Conservation (phyloP, 30 jellyfish, hydroid and myxozoan species). For the Aurelia coerulea region DNA sequence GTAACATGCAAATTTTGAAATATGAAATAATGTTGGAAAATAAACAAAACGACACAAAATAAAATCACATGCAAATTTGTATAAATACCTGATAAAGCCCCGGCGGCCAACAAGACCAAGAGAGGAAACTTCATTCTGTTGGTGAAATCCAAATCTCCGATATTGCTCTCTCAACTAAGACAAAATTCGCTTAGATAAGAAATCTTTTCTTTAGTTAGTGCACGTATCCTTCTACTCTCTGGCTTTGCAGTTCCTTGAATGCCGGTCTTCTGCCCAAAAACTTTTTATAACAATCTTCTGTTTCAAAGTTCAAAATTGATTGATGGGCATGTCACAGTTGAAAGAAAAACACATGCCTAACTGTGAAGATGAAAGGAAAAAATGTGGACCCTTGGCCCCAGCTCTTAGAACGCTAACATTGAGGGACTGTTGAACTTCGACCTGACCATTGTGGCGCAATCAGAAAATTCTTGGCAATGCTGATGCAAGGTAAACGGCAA, state of each 20-base stretch:
- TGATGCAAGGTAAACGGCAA: too few species aligned
- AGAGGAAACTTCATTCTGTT: slow-evolving; percentile 90
- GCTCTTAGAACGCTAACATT: slow-evolving; percentile 4
- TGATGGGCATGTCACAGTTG: slow-evolving; percentile 36
- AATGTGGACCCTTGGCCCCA: slow-evolving; percentile 33
- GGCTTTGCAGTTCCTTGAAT: slow-evolving; percentile 61
- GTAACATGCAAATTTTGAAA: too few species aligned
- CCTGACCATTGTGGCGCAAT: not conserved
- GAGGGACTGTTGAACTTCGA: slow-evolving; percentile 30
- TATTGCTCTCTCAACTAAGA: not conserved
- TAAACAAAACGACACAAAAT: not conserved
- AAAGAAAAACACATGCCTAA: slow-evolving; percentile 17
- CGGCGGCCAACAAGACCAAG: slow-evolving; percentile 97
- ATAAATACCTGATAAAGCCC: slow-evolving; percentile 93
- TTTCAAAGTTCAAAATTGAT: slow-evolving; percentile 48
- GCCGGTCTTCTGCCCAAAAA: not conserved
- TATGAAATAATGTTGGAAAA: too few species aligned
- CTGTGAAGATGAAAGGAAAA: slow-evolving; percentile 9
- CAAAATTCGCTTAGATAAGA: not conserved
- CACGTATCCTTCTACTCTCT: slow-evolving; percentile 40
- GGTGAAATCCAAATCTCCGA: slow-evolving; percentile 41
- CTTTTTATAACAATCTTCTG: slow-evolving; percentile 37
- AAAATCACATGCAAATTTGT: not conserved
- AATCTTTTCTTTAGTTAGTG: not conserved
- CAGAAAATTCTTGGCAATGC: too few species aligned